phyloP scores from a whole-genome alignment of 2,113 vertebrate genomes.

The Tupaia tana region DNA sequence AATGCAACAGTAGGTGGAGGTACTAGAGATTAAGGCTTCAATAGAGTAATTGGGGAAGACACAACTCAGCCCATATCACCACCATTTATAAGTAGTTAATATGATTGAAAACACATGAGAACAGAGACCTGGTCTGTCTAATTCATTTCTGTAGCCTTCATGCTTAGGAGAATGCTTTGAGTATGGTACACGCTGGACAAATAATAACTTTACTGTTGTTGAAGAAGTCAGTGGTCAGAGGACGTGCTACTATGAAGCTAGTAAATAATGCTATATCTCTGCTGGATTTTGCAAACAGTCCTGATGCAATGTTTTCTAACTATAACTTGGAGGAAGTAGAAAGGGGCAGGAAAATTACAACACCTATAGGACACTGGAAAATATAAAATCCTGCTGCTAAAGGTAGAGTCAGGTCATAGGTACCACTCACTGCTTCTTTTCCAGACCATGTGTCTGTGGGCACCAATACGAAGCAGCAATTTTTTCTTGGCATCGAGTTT shows the following conservation, averaged over 20 bases:
- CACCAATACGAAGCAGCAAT: background rate
- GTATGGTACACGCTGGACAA: background rate
- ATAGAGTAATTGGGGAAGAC: too few species aligned
- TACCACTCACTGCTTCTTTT: background rate
- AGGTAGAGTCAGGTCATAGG: background rate
- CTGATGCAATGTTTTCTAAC: background rate
- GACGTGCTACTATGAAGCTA: background rate
- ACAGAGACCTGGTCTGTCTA: background rate
- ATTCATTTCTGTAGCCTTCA: too few species aligned
- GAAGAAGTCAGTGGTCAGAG: background rate
- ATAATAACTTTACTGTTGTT: background rate
- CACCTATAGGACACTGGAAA: background rate
- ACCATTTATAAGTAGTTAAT: too few species aligned
- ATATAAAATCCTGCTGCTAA: background rate
- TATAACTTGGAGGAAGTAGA: background rate
- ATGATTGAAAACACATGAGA: background rate
- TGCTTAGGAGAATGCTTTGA: background rate
- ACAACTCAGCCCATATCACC: background rate
- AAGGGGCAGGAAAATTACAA: background rate
- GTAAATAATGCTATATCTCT: background rate
- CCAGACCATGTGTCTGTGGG: background rate
- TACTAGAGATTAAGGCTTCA: background rate
- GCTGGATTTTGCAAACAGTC: background rate
- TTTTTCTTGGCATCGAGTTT: background rate
- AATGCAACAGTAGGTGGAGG: background rate